These are phyloP conservation scores for Pollicipes pollicipes DNA, from an alignment of 1,140 invertebrate genomes.

Conservation along the genomic window DNA sequence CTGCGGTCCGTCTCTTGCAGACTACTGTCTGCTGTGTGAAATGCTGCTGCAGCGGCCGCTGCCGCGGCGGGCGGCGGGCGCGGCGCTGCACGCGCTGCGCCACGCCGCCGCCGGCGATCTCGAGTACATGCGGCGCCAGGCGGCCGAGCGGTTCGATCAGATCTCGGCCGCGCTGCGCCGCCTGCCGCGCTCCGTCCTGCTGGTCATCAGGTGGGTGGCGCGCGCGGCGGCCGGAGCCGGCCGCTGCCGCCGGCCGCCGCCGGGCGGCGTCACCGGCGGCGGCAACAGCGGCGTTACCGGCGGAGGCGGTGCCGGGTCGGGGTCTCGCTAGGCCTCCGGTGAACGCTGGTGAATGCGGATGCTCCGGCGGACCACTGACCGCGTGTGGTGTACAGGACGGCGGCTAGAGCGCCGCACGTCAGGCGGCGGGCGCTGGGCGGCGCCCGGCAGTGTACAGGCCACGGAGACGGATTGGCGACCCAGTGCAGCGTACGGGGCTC, in stretches of 20 bases:
- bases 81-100: slow-evolving; percentile 32
- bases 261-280: slow-evolving; percentile 45
- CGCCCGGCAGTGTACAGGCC: too few relatives aligned
- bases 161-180: slow-evolving; percentile 42
- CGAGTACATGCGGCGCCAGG: slow-evolving; percentile 40
- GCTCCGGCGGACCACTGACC: too few relatives aligned
- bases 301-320: too few relatives aligned
- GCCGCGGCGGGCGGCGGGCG: slow-evolving; percentile 29
- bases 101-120: slow-evolving; percentile 33
- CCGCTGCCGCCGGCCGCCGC: slow-evolving; percentile 41
- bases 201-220: slow-evolving; percentile 39
- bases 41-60: slow-evolving; percentile 46
- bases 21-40: slow-evolving; percentile 43
- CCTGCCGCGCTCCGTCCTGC: slow-evolving; percentile 45
- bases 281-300: too few relatives aligned
- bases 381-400: too few relatives aligned
- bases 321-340: too few relatives aligned
- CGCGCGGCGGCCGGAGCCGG: slow-evolving; percentile 43
- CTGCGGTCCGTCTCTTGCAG: slow-evolving; percentile 27
- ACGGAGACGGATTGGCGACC: too few relatives aligned
- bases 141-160: slow-evolving; percentile 42
- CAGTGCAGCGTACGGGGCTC: too few relatives aligned
- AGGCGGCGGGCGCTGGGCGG: too few relatives aligned
- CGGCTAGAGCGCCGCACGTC: too few relatives aligned
- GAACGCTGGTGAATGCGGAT: too few relatives aligned